Percentiles rank a stretch among this genome's conserved stretches.
phyloP scores from a whole-genome alignment of 2,888 invertebrate genomes.

The Drosophila neotestacea region DNA sequence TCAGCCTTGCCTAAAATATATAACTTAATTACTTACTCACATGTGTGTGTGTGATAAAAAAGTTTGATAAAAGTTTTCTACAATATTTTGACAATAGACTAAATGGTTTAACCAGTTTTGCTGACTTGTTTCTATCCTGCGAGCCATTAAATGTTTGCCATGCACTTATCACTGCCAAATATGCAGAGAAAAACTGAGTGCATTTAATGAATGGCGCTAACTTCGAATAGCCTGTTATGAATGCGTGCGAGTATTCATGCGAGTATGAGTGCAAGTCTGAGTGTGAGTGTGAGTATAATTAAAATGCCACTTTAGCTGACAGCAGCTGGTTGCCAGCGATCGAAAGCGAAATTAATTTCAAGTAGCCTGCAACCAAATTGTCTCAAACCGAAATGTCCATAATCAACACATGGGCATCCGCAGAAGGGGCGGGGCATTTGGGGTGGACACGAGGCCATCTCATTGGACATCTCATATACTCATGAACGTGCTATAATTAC shows the following conservation, averaged over 20 bases:
- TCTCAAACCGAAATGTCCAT: constrained; percentile 43
- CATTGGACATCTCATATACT: constrained; percentile 39
- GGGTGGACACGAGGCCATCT: constrained; percentile 35
- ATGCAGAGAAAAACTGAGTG: constrained; percentile 37
- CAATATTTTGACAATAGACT: constrained; percentile 47
- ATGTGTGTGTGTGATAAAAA: background rate
- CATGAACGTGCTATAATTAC: constrained; percentile 52
- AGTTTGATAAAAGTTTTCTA: constrained; percentile 8
- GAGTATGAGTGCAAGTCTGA: background rate
- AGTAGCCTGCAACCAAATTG: constrained; percentile 67
- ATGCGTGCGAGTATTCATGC: constrained; percentile 5
- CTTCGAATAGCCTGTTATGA: constrained; percentile 23
- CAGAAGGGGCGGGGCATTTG: constrained; percentile 46
- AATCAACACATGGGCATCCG: constrained; percentile 32
- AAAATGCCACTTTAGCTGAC: constrained; percentile 58
- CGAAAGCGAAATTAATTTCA: constrained; percentile 64
- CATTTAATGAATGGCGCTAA: constrained; percentile 59
- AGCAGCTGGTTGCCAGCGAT: constrained; percentile 24
- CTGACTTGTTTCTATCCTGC: constrained; percentile 32
- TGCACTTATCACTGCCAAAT: constrained; percentile 39
- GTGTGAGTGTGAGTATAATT: constrained; percentile 56
- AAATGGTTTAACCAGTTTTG: constrained; percentile 43
- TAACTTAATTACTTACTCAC: constrained; percentile 11
- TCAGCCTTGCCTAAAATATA: constrained; percentile 6
- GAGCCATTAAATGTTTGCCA: constrained; percentile 42